A percentile compares a stretch with the other conserved stretches of the same genome.
Evolutionary conservation across 23 tunicate genomes (phyloP).

Genomic region (Halocynthia roretzi): DNA sequence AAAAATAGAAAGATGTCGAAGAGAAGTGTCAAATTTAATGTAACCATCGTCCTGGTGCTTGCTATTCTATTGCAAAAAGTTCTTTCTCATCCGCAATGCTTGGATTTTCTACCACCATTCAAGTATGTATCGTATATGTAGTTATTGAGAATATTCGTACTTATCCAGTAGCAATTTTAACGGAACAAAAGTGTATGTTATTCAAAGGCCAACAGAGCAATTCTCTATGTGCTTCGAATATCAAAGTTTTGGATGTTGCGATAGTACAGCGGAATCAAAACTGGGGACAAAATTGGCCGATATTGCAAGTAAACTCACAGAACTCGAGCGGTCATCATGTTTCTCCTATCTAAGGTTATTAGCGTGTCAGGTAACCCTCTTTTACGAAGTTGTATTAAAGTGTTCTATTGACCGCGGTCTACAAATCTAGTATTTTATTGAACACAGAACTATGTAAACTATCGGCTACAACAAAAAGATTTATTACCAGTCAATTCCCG

Average conservation of each 20-base stretch:
- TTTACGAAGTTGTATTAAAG: no score
- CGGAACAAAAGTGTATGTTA: neutral
- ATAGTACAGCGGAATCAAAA: slow-evolving; percentile 10
- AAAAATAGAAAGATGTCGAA: no score
- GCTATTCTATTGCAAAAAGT: no score
- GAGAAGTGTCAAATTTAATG: no score
- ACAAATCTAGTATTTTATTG: no score
- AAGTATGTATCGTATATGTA: slow-evolving; percentile 16
- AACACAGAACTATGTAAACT: no score
- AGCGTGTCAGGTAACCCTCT: slow-evolving; percentile 49
- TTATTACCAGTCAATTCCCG: neutral
- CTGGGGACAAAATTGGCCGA: slow-evolving; percentile 3
- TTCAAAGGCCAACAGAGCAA: slow-evolving; percentile 21
- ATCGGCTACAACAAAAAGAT: neutral
- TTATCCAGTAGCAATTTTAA: neutral
- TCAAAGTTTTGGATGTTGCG: slow-evolving; percentile 61
- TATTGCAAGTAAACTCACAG: slow-evolving; percentile 1
- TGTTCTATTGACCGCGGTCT: no score
- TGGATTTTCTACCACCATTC: slow-evolving; percentile 75
- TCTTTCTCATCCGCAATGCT: slow-evolving; percentile 72
- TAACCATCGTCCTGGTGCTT: no score
- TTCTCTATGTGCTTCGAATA: slow-evolving; percentile 37
- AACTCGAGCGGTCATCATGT: neutral
- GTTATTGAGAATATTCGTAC: neutral
- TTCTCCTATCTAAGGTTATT: slow-evolving; percentile 18